These are phyloP conservation scores for Oenanthe melanoleuca DNA, from an alignment of 2,113 vertebrate species.

Conservation along the genomic window DNA sequence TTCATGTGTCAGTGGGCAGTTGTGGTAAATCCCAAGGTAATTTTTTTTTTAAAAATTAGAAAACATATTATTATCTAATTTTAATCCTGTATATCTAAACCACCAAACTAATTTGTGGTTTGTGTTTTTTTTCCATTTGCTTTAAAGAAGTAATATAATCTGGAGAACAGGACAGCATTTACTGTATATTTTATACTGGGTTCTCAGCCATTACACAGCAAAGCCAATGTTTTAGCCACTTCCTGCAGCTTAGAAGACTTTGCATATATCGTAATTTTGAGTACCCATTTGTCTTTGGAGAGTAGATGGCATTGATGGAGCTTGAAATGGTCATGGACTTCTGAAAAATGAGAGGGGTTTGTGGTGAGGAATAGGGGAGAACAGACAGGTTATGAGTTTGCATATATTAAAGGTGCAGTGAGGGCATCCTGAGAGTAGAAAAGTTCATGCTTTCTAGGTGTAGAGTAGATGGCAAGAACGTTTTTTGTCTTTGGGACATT, in stretches of 20 bases:
- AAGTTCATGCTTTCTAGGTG: background rate
- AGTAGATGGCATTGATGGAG: background rate
- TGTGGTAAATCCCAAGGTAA: background rate
- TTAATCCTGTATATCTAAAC: background rate
- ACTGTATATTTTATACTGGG: background rate
- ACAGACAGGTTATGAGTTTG: background rate
- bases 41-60: no score
- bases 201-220: background rate
- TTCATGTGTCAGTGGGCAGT: background rate
- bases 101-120: background rate
- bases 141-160: background rate
- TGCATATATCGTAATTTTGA: background rate
- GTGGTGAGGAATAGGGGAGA: background rate
- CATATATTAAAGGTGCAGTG: rapidly evolving
- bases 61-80: background rate
- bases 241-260: background rate
- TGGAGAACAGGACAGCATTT: background rate
- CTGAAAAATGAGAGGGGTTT: background rate
- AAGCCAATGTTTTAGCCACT: background rate
- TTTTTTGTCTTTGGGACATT: background rate
- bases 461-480: background rate
- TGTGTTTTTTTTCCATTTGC: background rate
- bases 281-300: background rate
- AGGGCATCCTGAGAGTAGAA: background rate
- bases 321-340: background rate